Conservation (phyloP, 2,113 vertebrate species). For the Chascanopsetta lugubris region DNA sequence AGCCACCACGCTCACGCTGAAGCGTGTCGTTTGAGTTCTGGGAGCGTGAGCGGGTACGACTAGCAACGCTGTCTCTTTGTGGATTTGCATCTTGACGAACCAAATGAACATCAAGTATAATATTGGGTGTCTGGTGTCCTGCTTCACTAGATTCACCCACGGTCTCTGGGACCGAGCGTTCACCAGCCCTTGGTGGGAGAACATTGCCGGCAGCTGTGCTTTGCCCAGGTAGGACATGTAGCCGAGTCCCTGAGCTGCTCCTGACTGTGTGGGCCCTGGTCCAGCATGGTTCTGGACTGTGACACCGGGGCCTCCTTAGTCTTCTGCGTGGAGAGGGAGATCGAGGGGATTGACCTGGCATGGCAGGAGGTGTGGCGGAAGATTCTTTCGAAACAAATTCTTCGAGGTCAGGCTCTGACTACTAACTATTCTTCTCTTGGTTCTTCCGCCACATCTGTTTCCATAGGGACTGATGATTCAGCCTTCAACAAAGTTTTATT, state of each 20-base stretch:
- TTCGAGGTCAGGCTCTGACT: constrained; percentile 79
- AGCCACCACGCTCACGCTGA: constrained; percentile 95
- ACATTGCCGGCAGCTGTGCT: constrained; percentile 74
- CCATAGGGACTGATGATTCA: constrained; percentile 68
- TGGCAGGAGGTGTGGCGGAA: constrained; percentile 60
- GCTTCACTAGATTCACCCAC: constrained; percentile 75
- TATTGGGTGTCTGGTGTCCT: constrained; percentile 93
- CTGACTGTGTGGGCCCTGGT: constrained; percentile 91
- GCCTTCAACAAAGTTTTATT: constrained; percentile 30
- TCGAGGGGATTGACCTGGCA: constrained; percentile 53
- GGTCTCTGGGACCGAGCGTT: constrained; percentile 62
- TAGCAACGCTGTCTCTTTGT: constrained; percentile 97
- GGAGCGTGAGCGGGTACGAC: constrained; percentile 93
- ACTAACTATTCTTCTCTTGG: constrained; percentile 81
- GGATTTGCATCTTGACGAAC: constrained; percentile 95
- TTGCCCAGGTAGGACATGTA: constrained; percentile 90
- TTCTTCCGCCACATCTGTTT: constrained; percentile 79
- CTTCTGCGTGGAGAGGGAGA: constrained; percentile 83
- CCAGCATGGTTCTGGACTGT: constrained; percentile 92
- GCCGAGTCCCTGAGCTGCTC: constrained; percentile 96
- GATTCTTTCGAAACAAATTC: constrained; percentile 64
- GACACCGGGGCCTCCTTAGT: constrained; percentile 91
- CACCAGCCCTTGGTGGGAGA: constrained; percentile 70
- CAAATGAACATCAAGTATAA: constrained; percentile 97
- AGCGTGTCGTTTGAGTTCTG: constrained; percentile 97